Base-by-base conservation (phyloP, 2,797 vertebrate species). In the Odontamblyopus lacepedii region DNA sequence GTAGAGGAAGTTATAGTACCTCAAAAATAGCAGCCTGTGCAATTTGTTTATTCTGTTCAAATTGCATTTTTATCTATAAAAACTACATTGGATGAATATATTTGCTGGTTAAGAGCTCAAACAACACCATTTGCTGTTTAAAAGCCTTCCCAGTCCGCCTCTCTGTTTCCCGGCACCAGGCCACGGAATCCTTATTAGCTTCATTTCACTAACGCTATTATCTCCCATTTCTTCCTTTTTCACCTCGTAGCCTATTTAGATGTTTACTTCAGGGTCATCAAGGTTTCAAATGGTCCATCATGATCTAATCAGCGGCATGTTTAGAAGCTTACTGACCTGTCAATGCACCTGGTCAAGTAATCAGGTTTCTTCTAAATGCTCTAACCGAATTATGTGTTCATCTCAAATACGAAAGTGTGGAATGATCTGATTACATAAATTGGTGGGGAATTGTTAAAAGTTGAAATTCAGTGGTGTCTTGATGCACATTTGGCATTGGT, bases 351-450 rank as follows among this genome's bases (percentile, higher is more conserved):
- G 69, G 53, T 56, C n/a, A 38, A 27, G 60, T 70, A 82, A 86
- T 79, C 79, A 62, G 61, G 76, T 88, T 86, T 77, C 73, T 50
- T 70, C 70, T 77, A 80, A 23, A 29, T 32, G 19, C 41, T 29
- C 72, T 82, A 86, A 86, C 69, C 23, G 64, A 75, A 85, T 87
- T 74, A 79, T 32, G 29, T n/a, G n/a, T 55, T 29, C 29, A 60
- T 50, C 1, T 44, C 59, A 67, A 74, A 77, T 77, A 41, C 75
- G 63, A 75, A 81, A 89, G 78, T 85, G 70, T 71, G 65, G 60
- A 67, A 77, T 70, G 85, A 91, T 85, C 60, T 30, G 57, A 87
- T 89, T 77, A 78, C 16, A 27, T 41, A 2, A 32, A 55, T 56
- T 12, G 63, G 38, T n/a, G 8, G 11, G 44, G 12, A 66, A 63